Evolutionary conservation across 1,140 invertebrate species (phyloP).

Genomic region (Artemia franciscana): DNA sequence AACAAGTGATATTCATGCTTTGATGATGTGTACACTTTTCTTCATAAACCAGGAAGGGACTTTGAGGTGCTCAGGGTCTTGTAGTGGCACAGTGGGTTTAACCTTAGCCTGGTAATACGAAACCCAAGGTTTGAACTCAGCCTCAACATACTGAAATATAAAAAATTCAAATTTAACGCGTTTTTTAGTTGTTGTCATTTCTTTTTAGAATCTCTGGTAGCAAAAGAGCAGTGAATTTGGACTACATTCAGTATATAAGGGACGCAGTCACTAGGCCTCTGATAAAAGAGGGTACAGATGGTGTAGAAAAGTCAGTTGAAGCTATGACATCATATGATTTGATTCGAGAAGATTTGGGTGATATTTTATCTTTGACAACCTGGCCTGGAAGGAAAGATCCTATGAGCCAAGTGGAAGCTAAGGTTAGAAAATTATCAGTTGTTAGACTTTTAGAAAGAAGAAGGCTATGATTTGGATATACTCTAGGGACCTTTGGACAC

Average conservation of each 20-base stretch:
- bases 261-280: slow-evolving; percentile 48
- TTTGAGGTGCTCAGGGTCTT: no score
- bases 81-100: no score
- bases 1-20: no score
- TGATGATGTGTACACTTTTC: no score
- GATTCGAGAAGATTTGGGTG: slow-evolving; percentile 71
- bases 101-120: no score
- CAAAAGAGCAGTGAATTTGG: slow-evolving; percentile 47
- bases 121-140: no score
- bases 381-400: slow-evolving; percentile 58
- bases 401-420: slow-evolving; percentile 46
- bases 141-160: no score
- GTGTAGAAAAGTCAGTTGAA: slow-evolving; percentile 42
- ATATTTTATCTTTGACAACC: slow-evolving; percentile 51
- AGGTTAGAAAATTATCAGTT: slow-evolving; percentile 35
- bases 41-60: no score
- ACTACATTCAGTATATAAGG: slow-evolving; percentile 51
- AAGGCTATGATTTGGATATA: no score
- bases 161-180: no score
- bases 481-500: no score
- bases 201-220: slow-evolving; percentile 40
- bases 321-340: slow-evolving; percentile 57
- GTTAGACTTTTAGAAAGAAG: no score
- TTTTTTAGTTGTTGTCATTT: slow-evolving; percentile 4
- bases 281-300: slow-evolving; percentile 35